Base-by-base conservation (phyloP, 92 coral and sea anemone species). In the Chrysogorgia sp. region DNA sequence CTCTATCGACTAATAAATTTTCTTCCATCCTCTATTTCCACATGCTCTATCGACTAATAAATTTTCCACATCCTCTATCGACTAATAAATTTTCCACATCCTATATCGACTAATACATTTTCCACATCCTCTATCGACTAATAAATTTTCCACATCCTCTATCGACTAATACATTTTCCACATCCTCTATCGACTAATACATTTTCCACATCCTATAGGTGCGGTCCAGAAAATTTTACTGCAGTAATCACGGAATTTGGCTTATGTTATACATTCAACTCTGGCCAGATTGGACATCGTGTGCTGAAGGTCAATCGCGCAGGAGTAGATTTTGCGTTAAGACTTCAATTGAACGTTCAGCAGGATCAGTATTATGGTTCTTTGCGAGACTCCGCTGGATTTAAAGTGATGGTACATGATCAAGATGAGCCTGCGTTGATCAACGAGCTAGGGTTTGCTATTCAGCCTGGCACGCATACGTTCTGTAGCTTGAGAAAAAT, bases 341-440 rank as follows among this genome's bases (percentile, higher is more conserved):
- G 97, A 59, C 81, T 93, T 71, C 96, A 92, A 74, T 82, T 93
- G 5, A 93, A 96, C 67, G 98, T 93, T 26, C 98, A 93, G 55
- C 98, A 93, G 70, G 98, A 93, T 66, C 98, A 93, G 59, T 93
- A 93, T 70, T 93, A 93, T 50, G 98, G 98, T 13, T 91, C 93
- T 3, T 88, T 93, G 3, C 69, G 98, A 79, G 97, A 93, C 83
- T 93, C 98, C 40, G 92, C 98, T 25, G 98, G 98, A 48, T 93
- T 93, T 85, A 93, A 93, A 80, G 98, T 93, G 72, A 93, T 93
- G 98, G 98, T 93, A 71, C 98, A 93, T 85, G 98, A 93, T 40
- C 98, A 93, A 68, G 97, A 83, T 58, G 98, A 93, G 69, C 98
- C 98, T 69, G 97, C 98, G 66, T 90, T 93, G 86, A 93, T 93